phyloP scores from a whole-genome alignment of 2,888 invertebrate species.

The Synergus laeviventris region DNA sequence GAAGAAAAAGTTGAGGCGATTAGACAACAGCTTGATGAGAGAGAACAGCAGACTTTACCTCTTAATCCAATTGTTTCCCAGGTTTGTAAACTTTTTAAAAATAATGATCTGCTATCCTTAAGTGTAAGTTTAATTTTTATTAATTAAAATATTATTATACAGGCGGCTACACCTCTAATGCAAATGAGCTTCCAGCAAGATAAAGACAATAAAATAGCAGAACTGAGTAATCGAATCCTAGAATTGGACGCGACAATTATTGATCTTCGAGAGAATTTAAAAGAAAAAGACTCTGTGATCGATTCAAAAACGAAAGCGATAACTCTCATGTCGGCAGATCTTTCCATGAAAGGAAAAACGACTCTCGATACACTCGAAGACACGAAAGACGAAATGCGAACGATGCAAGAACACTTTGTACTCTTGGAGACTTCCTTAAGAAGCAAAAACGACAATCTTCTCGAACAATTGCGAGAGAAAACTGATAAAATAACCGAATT shows the following conservation, averaged over 20 bases:
- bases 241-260: constrained; percentile 86
- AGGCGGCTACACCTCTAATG: constrained; percentile 57
- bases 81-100: constrained; percentile 50
- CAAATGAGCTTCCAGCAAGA: constrained; percentile 77
- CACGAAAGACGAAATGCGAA: constrained; percentile 87
- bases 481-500: constrained; percentile 79
- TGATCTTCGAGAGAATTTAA: constrained; percentile 89
- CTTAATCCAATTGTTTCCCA: constrained; percentile 66
- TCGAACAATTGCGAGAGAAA: constrained; percentile 79
- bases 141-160: constrained; percentile 38
- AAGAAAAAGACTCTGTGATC: constrained; percentile 90
- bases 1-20: constrained; percentile 76
- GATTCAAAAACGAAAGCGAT: constrained; percentile 88
- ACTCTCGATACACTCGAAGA: constrained; percentile 86
- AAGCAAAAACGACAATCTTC: constrained; percentile 80
- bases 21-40: constrained; percentile 76
- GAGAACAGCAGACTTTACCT: constrained; percentile 64
- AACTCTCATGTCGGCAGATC: constrained; percentile 85
- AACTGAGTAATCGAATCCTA: constrained; percentile 83
- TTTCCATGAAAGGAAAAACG: constrained; percentile 83
- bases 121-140: constrained; percentile 28
- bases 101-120: background rate
- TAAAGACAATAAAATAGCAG: constrained; percentile 82
- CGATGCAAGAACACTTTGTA: constrained; percentile 88
- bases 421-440: constrained; percentile 84